Evolutionary conservation across 2,113 vertebrate genomes (phyloP), one percentile per base, ranked within the genome.

Genomic region (Ciconia stormi): DNA sequence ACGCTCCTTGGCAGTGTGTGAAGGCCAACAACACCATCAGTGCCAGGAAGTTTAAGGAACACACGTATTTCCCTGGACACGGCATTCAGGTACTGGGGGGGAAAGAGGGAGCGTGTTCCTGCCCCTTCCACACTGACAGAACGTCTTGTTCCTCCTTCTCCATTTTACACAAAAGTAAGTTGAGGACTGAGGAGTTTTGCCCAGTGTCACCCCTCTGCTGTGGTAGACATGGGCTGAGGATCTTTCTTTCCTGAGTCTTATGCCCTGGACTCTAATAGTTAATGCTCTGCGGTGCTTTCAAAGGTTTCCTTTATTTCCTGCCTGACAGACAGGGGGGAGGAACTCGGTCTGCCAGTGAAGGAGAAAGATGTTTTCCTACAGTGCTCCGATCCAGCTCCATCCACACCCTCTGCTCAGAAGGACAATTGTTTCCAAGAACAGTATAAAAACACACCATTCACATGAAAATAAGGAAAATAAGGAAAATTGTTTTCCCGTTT

Each of bases 241-340:
- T 20, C n/a, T 69, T 58, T 36, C 42, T 9, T 52, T 44, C 19
- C n/a, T 0, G 3, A 61, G 16, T 29, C 9, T 49, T 3, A 1
- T 67, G 42, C 23, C 36, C 77, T 72, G 93, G 38, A 10, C 61
- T 93, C 34, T 30, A 88, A 52, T 2, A 65, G 81, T 96, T 87
- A 87, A 94, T 6, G 12, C 73, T 93, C 61, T 7, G 10, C 11
- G 22, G 61, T 49, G 11, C 55, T 94, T 91, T 93, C 89, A 94
- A 92, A 95, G 88, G 78, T 84, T 97, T 95, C 90, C 79, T 87
- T n/a, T 25, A 36, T 85, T 95, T 96, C 89, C 95, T 95, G 83
- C 52, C 81, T 56, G 81, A 52, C 81, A 93, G 83, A 74, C 25
- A 4, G 4, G 40, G 34, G 63, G 77, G 50, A 82, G 89, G 93